Base-by-base conservation (phyloP, 1,140 invertebrate species). In the Araneus ventricosus region DNA sequence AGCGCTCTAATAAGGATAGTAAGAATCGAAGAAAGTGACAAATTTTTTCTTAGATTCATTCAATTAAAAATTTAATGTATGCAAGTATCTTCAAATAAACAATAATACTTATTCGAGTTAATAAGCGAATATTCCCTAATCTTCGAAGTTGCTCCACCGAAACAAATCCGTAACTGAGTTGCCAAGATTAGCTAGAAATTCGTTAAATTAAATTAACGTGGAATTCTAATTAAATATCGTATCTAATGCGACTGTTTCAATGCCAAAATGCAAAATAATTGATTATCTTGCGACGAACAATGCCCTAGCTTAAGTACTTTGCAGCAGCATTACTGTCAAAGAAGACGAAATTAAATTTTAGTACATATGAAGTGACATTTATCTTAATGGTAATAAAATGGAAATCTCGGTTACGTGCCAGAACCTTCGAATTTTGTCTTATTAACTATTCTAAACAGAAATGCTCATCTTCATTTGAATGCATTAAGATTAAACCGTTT, bases 171-270 rank as follows among this genome's bases (percentile, higher is more conserved):
- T 52, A 52, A 52, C 45, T 52, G 45, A 52, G 45, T 14, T 52
- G 45, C 45, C 45, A 52, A 75, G 30, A 75, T 34, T 75, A 75
- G 22, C 70, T 20, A 34, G 70, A 37, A 34, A 34, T 75, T 75
- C 70, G 17, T 6, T 30, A 30, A 14, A 34, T 75, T 34, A 22
- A 75, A 75, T 75, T 75, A 75, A 75, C 30, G 14, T 20, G 30
- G 30, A 37, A 30, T 34, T 75, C 70, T 75, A 75, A 75, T 75
- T 75, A 75, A 75, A 75, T 37, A 75, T 75, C 30, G 30, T 22
- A 34, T 37, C 6, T 34, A 34, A 75, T 37, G 70, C 34, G 27
- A 34, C 70, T 75, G 34, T 75, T 75, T 34, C 30, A 20, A 20
- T 14, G 70, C 63, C 27, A 10, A 37, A 37, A 22, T 30, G 20